A percentile compares a stretch with the other conserved stretches of the same genome.
Evolutionary conservation across 2,113 vertebrate genomes (phyloP).

Genomic region (Cephalopterus ornatus): DNA sequence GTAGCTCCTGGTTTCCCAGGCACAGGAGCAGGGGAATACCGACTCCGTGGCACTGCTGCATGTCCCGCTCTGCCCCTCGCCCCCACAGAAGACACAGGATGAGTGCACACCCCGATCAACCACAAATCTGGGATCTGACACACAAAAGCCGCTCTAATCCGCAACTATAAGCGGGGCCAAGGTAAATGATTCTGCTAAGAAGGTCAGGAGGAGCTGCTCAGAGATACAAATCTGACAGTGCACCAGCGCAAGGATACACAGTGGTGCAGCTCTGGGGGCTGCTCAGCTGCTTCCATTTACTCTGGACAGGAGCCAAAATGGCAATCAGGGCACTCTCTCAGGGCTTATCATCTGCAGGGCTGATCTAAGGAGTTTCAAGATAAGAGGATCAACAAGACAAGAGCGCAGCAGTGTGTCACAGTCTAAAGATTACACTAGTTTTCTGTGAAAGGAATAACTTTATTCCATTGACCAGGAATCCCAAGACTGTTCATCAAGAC

Average conservation of each 20-base stretch:
- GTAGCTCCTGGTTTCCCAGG: neutral
- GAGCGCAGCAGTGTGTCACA: fast-evolving
- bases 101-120: fast-evolving
- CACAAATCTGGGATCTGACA: neutral
- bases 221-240: neutral
- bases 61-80: fast-evolving
- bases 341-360: neutral
- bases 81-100: neutral
- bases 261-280: neutral
- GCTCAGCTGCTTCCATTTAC: neutral
- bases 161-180: fast-evolving
- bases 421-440: conserved; percentile 40
- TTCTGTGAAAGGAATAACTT: conserved; percentile 71
- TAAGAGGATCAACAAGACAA: neutral
- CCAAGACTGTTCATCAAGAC: conserved; percentile 54
- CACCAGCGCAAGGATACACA: neutral
- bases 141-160: neutral
- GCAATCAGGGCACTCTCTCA: neutral
- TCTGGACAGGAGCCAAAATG: neutral
- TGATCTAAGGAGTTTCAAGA: neutral
- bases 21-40: fast-evolving
- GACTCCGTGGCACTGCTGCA: fast-evolving
- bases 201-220: neutral
- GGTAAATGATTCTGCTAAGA: neutral
- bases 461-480: conserved; percentile 71